Conservation (phyloP, 2,797 vertebrate genomes). For the Menidia menidia region DNA sequence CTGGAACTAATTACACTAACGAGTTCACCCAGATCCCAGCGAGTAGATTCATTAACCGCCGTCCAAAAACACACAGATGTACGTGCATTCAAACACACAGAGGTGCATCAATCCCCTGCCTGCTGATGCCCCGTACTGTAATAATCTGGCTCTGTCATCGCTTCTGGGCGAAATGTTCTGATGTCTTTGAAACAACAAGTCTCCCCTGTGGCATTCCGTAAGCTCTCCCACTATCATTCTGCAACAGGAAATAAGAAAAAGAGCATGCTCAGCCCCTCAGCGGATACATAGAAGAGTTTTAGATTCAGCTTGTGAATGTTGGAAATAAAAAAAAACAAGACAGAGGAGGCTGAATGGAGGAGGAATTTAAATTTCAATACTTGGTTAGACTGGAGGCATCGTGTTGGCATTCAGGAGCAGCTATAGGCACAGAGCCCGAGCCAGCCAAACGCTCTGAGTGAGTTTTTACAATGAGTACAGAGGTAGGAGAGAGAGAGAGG, state of each 20-base stretch:
- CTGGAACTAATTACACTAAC: constrained; percentile 86
- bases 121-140: background rate
- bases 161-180: constrained; percentile 6
- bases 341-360: constrained; percentile 47
- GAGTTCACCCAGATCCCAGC: constrained; percentile 75
- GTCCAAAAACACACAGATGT: constrained; percentile 46
- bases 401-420: constrained; percentile 69
- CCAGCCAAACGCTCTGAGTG: constrained; percentile 58
- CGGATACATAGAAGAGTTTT: constrained; percentile 37
- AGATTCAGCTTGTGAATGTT: constrained; percentile 56
- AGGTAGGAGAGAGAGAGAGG: constrained; percentile 46
- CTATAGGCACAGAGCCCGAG: constrained; percentile 62
- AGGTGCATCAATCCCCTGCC: constrained; percentile 17
- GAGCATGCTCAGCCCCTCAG: constrained; percentile 5
- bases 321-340: constrained; percentile 3
- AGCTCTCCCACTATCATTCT: background rate
- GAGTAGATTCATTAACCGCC: constrained; percentile 69
- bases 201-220: constrained; percentile 16
- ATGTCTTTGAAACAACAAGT: constrained; percentile 11
- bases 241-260: background rate
- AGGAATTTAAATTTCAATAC: constrained; percentile 80
- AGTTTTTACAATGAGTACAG: constrained; percentile 64
- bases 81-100: constrained; percentile 39
- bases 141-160: background rate
- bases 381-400: constrained; percentile 62